A percentile compares a stretch with the other conserved stretches of the same genome.
Evolutionary conservation across 2,113 vertebrate species (phyloP).

Genomic region (Saccopteryx leptura): DNA sequence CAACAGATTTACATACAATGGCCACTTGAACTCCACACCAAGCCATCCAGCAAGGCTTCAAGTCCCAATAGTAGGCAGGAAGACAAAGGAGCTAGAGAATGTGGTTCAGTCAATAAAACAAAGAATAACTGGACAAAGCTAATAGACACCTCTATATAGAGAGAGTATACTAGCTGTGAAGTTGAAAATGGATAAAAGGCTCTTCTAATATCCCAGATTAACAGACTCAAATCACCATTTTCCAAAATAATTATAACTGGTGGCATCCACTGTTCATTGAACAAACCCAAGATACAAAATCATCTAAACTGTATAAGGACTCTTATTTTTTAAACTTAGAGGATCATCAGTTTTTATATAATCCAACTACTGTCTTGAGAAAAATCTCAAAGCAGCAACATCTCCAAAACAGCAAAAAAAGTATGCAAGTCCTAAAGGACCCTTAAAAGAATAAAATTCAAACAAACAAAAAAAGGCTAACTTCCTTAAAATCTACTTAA

Average conservation of each 20-base stretch:
- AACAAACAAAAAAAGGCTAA: not conserved
- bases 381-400: slow-evolving; percentile 48
- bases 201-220: slow-evolving; percentile 40
- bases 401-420: not conserved
- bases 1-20: slow-evolving; percentile 4
- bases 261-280: slow-evolving; percentile 26
- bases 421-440: not conserved
- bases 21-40: slow-evolving; percentile 37
- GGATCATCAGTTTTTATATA: slow-evolving; percentile 43
- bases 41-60: slow-evolving; percentile 42
- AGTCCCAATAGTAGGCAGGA: not conserved
- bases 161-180: not conserved
- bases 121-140: slow-evolving; percentile 50
- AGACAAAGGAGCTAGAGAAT: slow-evolving; percentile 22
- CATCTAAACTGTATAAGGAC: slow-evolving; percentile 16
- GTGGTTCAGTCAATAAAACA: slow-evolving; percentile 35
- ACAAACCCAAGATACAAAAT: slow-evolving; percentile 40
- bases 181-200: slow-evolving; percentile 22
- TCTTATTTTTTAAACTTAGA: slow-evolving; percentile 25
- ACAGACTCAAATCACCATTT: slow-evolving; percentile 49
- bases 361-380: not conserved
- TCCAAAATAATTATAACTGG: slow-evolving; percentile 6
- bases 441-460: not conserved
- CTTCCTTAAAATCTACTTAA: slow-evolving; percentile 28
- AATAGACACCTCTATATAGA: not conserved